Evolutionary conservation across 2,888 invertebrate genomes (phyloP).

Genomic region (Caenorhabditis imperialis): DNA sequence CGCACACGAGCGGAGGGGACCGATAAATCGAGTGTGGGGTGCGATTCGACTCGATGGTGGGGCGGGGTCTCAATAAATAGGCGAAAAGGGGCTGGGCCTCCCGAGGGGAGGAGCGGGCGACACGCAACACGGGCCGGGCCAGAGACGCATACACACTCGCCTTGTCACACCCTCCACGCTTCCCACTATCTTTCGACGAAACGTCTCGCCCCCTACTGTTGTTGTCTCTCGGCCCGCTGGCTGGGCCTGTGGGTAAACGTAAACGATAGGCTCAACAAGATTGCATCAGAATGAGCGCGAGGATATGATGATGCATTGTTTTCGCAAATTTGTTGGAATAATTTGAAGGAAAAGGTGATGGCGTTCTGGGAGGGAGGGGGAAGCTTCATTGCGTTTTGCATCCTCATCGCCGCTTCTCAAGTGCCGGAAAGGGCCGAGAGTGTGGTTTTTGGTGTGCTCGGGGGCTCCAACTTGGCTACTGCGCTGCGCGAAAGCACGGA

Average conservation of each 20-base stretch:
- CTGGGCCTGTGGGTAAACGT: slow-evolving; percentile 11
- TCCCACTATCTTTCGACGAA: slow-evolving; percentile 5
- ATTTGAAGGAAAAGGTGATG: too few relatives aligned
- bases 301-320: not conserved
- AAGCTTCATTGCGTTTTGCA: too few relatives aligned
- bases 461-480: too few relatives aligned
- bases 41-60: slow-evolving; percentile 41
- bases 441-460: too few relatives aligned
- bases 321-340: not conserved
- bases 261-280: slow-evolving; percentile 40
- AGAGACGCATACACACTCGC: slow-evolving; percentile 30
- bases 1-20: slow-evolving; percentile 44
- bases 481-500: too few relatives aligned
- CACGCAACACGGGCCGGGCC: slow-evolving; percentile 11
- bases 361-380: slow-evolving; percentile 5
- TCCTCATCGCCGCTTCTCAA: too few relatives aligned
- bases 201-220: slow-evolving; percentile 25
- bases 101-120: slow-evolving; percentile 14
- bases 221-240: slow-evolving; percentile 6
- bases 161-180: slow-evolving; percentile 8
- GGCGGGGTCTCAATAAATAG: slow-evolving; percentile 53
- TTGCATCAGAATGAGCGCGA: slow-evolving; percentile 43
- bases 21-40: slow-evolving; percentile 54
- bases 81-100: slow-evolving; percentile 54
- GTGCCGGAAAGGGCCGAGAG: too few relatives aligned